These are phyloP conservation scores for Pelobates fuscus DNA, from an alignment of 2,113 vertebrate species.

Conservation along the genomic window DNA sequence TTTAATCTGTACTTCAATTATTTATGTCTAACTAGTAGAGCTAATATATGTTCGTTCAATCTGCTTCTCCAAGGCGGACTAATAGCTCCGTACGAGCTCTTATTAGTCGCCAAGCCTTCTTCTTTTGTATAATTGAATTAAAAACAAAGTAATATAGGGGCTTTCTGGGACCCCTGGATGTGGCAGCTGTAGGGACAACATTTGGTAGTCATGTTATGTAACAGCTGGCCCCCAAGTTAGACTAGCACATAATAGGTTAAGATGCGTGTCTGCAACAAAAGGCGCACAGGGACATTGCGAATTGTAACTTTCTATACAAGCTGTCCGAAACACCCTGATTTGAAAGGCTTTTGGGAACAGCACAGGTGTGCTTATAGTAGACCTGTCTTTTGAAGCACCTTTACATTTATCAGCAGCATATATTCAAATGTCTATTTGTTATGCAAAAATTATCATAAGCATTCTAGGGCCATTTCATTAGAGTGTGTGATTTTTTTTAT, in stretches of 20 bases:
- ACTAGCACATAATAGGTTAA: neutral
- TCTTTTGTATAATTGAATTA: neutral
- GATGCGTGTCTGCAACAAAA: neutral
- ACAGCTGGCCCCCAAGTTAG: neutral
- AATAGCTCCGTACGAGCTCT: neutral
- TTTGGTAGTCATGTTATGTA: neutral
- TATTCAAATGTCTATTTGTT: too few relatives aligned
- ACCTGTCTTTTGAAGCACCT: neutral
- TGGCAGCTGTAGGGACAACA: neutral
- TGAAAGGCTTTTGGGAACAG: neutral
- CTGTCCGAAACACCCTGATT: neutral
- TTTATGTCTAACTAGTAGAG: too few relatives aligned
- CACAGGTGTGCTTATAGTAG: neutral
- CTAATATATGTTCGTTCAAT: neutral
- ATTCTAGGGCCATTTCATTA: too few relatives aligned
- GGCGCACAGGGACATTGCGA: neutral
- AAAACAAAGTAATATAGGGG: neutral
- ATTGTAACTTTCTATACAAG: neutral
- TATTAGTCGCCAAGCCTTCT: neutral
- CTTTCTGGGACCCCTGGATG: neutral
- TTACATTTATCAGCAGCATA: too few relatives aligned
- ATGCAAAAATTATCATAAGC: too few relatives aligned
- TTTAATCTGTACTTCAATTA: too few relatives aligned
- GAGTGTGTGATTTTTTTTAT: too few relatives aligned
- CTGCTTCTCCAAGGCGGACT: neutral